Evolutionary conservation across 2,888 invertebrate species (phyloP), one percentile per base, ranked within the genome.

Genomic region (Drosophila maculinotata): DNA sequence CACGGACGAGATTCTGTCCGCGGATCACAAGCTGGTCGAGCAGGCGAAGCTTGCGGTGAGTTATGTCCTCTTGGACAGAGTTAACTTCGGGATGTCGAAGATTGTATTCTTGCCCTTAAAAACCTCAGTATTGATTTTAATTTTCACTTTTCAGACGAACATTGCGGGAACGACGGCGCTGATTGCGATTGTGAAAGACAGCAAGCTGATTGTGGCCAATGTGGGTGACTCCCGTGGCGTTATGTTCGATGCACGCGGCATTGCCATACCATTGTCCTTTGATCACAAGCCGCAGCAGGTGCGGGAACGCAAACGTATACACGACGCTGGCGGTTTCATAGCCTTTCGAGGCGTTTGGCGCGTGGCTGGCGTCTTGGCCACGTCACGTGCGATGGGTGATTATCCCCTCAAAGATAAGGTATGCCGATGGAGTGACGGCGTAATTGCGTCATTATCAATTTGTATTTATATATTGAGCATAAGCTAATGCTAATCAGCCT

Each of bases 261-360:
- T 96, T 90, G 97, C 96, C 0, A 97, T 97, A 79, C 98, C 97
- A 10, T 92, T 99, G 6, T 98, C 98, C 1, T 97, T 97, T 91
- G 99, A 99, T 92, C 99, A 99, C 91, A 99, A 99, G 92, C 99
- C 99, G 33, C 97, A 98, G 90, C 97, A 98, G 94, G 94, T 96
- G 76, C 94, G 97, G 79, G 98, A 99, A 92, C 94, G 95, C 58
- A 97, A 95, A 89, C 93, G 98, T 71, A 99, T 99, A 83, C 96
- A 96, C 89, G 97, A 97, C 89, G 98, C 98, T 23, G 99, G 99
- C 44, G 98, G 99, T 14, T 97, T 97, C 89, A 97, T 99, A 47
- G 96, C 97, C 42, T 98, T 98, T 89, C 97, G 98, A 90, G 98
- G 98, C 26, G 98, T 98, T 1, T 98, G 98, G 98, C 93, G 98